phyloP scores from a whole-genome alignment of 2,888 invertebrate genomes.

The Hipparchia sbordonii region DNA sequence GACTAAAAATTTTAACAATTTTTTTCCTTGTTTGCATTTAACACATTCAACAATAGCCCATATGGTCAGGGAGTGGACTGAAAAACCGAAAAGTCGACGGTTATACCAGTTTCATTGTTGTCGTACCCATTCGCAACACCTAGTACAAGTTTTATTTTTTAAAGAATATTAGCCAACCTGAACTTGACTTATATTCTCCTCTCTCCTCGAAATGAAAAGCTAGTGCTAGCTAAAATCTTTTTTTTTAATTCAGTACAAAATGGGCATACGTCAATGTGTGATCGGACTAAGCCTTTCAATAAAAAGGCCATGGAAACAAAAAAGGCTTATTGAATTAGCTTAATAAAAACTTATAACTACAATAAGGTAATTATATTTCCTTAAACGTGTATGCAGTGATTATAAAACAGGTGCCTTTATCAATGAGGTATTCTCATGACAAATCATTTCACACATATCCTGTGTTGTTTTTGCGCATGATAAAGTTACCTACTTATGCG shows the following conservation, averaged over 20 bases:
- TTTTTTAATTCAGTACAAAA: too few species aligned
- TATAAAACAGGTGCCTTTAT: slow-evolving; percentile 32
- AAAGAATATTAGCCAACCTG: too few species aligned
- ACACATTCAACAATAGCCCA: too few species aligned
- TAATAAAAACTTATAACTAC: slow-evolving; percentile 22
- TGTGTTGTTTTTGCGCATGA: slow-evolving; percentile 17
- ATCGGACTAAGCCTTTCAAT: slow-evolving; percentile 7
- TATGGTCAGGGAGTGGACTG: too few species aligned
- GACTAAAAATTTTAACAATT: background rate
- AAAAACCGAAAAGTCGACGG: too few species aligned
- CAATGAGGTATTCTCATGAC: slow-evolving; percentile 32
- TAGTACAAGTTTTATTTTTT: too few species aligned
- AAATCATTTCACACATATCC: slow-evolving; percentile 29
- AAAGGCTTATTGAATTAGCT: slow-evolving; percentile 32
- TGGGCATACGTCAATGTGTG: background rate
- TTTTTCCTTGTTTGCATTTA: background rate
- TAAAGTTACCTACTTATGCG: slow-evolving; percentile 13
- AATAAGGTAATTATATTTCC: slow-evolving; percentile 25
- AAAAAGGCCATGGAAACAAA: slow-evolving; percentile 21
- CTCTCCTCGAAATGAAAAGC: too few species aligned
- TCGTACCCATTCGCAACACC: too few species aligned
- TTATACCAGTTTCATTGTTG: too few species aligned
- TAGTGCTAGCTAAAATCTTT: too few species aligned
- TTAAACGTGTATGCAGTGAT: slow-evolving; percentile 28
- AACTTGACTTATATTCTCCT: too few species aligned